phyloP scores from a whole-genome alignment of 1,140 invertebrate species.

The Rhyzopertha dominica region DNA sequence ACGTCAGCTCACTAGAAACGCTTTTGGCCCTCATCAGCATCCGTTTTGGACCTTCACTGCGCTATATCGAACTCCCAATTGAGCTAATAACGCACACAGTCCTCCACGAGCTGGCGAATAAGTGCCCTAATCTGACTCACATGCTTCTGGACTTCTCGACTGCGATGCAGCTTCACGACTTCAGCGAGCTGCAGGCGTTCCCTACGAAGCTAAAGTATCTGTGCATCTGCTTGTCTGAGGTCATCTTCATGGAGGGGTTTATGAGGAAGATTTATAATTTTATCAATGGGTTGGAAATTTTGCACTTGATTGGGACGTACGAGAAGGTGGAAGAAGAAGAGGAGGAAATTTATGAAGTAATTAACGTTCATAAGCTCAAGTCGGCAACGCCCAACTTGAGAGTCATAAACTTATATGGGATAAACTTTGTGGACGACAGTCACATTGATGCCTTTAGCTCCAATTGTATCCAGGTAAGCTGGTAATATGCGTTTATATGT shows the following conservation, averaged over 20 bases:
- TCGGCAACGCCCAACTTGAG: conserved; percentile 91
- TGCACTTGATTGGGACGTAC: conserved; percentile 98
- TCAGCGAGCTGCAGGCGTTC: conserved; percentile 97
- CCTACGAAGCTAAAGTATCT: conserved; percentile 96
- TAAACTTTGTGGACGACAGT: conserved; percentile 97
- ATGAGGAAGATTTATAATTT: conserved; percentile 99
- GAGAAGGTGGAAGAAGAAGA: conserved; percentile 99
- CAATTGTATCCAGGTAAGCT: conserved; percentile 75
- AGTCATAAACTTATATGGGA: conserved; percentile 94
- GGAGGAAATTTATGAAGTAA: conserved; percentile 99
- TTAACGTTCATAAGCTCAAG: conserved; percentile 98
- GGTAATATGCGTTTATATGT: too few relatives aligned
- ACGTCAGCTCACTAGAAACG: conserved; percentile 77
- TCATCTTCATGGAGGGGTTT: conserved; percentile 99
- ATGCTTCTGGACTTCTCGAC: conserved; percentile 97
- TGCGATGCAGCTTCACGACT: conserved; percentile 98
- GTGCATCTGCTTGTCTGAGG: conserved; percentile 97
- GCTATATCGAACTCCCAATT: conserved; percentile 95
- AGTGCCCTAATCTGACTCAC: conserved; percentile 96
- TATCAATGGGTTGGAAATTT: conserved; percentile 96
- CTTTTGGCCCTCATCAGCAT: conserved; percentile 81
- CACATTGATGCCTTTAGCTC: conserved; percentile 98
- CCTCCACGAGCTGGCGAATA: conserved; percentile 92
- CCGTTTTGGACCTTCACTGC: conserved; percentile 84
- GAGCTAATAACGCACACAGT: conserved; percentile 98